A percentile compares a stretch with the other conserved stretches of the same genome.
Evolutionary conservation across 1,140 invertebrate species (phyloP).

Genomic region (Drosophila rufa): DNA sequence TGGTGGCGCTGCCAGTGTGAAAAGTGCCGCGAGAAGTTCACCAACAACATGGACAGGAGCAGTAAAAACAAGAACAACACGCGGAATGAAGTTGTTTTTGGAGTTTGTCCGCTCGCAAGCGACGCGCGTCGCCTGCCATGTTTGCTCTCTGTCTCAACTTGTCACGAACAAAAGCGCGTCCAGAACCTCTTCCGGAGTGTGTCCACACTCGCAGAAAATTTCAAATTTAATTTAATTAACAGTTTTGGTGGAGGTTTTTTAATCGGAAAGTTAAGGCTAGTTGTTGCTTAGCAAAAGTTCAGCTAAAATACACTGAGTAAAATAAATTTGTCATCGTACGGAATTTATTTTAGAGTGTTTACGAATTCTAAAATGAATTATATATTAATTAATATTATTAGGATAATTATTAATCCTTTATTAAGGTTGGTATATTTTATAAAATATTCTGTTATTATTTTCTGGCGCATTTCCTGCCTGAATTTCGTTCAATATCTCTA

Average conservation of each 20-base stretch:
- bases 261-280: no score
- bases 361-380: no score
- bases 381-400: no score
- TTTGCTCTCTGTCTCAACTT: slow-evolving; percentile 73
- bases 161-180: slow-evolving; percentile 55
- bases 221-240: not conserved
- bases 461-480: no score
- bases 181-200: slow-evolving; percentile 19
- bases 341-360: no score
- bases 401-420: no score
- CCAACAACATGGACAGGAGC: slow-evolving; percentile 20
- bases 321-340: no score
- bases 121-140: slow-evolving; percentile 34
- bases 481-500: no score
- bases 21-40: slow-evolving; percentile 56
- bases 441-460: no score
- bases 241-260: not conserved
- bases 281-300: no score
- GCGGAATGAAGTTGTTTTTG: slow-evolving; percentile 51
- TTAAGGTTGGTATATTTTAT: no score
- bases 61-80: slow-evolving; percentile 3
- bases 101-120: slow-evolving; percentile 38
- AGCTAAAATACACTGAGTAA: no score
- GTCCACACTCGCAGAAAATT: slow-evolving; percentile 11
- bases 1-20: slow-evolving; percentile 39